Percentiles rank a stretch among this genome's conserved stretches.
These are phyloP conservation scores for Bubo scandiacus DNA, from an alignment of 2,113 vertebrate species.

Conservation along the genomic window DNA sequence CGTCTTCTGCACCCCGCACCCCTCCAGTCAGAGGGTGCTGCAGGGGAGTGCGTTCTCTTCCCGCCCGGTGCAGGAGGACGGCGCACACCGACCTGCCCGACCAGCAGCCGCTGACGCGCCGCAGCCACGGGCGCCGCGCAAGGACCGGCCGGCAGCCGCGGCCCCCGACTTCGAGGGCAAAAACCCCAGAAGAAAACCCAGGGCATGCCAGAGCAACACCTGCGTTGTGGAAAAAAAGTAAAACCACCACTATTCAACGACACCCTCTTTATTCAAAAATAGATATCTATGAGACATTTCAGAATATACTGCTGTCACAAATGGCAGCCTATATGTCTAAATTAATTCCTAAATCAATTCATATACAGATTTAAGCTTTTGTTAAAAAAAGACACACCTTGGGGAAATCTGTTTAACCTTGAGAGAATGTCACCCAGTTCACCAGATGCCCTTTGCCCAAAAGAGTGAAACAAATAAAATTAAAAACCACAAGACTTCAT, in stretches of 20 bases:
- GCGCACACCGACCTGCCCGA: too few species aligned
- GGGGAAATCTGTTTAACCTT: conserved; percentile 53
- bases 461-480: conserved; percentile 43
- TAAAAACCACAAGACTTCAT: conserved; percentile 51
- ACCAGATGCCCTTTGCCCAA: conserved; percentile 30
- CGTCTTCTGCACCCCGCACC: too few species aligned
- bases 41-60: too few species aligned
- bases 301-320: conserved; percentile 79
- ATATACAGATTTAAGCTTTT: conserved; percentile 78
- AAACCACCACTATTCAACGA: conserved; percentile 58
- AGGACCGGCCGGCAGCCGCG: background rate
- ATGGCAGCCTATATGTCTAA: conserved; percentile 78
- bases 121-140: background rate
- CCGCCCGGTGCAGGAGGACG: too few species aligned
- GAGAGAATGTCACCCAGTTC: conserved; percentile 42
- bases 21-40: too few species aligned
- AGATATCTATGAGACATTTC: conserved; percentile 83
- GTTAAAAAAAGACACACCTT: conserved; percentile 61
- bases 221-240: background rate
- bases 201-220: background rate
- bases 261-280: conserved; percentile 86
- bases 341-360: conserved; percentile 77
- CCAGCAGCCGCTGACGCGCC: background rate
- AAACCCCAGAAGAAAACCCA: background rate
- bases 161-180: background rate